Base-by-base conservation (phyloP, 30 jellyfish, hydroid and myxozoan genomes). In the Aurelia aurita region DNA sequence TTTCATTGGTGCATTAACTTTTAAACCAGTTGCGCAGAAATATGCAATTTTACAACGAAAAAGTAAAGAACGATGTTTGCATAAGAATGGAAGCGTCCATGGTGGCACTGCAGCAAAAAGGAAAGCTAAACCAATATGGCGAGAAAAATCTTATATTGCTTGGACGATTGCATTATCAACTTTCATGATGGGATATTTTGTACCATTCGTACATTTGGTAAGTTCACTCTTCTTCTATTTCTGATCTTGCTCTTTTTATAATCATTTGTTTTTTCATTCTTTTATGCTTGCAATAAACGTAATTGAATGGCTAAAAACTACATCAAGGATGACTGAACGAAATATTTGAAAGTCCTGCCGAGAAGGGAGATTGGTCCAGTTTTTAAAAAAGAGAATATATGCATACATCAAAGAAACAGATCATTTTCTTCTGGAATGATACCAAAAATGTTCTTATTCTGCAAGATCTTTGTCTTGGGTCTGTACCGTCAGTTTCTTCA, bases 101-200 rank as follows among this genome's bases (percentile, higher is more conserved):
- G 67, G 55, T 16, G 25, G 80, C 3, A 82, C 43, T 19, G 74
- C 59, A 8, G 46, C 62, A 16, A 62, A 27, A 39, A 49, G 74
- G 23, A 54, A 25, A 5, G 55, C 15, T 61, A 65, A 15, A 1
- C 54, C 96, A 12, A 22, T 91, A 59, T 85, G 89, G 85, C 70
- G 77, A 19, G 94, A 91, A n/a, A 84, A 84, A 44, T 93, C 98
- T 5, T 95, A 69, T 67, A 64, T 95, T 66, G 99, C 96, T 1
- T 95, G 97, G 97, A 70, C 87, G 28, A 53, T 70, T 62, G 97
- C 95, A 2, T 34, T 95, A 46, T 85, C 99, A 21, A 81, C 92
- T 32, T 87, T 89, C 74, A 95, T 95, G 96, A 90, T 95, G 54
- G 99, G 99, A 14, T 95, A 95, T 73, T 95, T 95, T 81, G 99